Evolutionary conservation across 2,888 invertebrate genomes (phyloP), one percentile per base, ranked within the genome.

Genomic region (Amphipoea oculea): DNA sequence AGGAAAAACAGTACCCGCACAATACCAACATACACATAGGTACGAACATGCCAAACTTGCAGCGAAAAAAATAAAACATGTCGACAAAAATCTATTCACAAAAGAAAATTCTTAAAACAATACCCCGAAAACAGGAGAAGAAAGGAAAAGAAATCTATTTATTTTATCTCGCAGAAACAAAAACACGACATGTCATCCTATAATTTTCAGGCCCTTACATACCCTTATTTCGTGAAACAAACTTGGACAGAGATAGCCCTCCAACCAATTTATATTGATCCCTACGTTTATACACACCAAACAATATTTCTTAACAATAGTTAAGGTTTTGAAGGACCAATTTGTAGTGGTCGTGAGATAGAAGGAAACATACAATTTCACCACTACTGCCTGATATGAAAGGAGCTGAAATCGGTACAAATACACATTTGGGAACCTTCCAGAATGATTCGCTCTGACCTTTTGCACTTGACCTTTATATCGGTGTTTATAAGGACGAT

Each of bases 111-210:
- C 71, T 73, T 77, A 68, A 78, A 87, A 84, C 83, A 84, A 84
- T 88, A 82, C 78, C 71, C 75, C 45, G 72, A 79, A 79, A 78
- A 83, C 40, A 70, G 54, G n/a, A 76, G 67, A 65, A 72, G 65
- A 78, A 79, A 73, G 42, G 70, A 70, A 69, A 83, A 23, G 78
- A 86, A 81, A 82, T 67, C 72, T 73, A 87, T 85, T 82, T 87
- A 78, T 84, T 84, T 87, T 86, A 87, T 87, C 86, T 86, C 74
- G 69, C 73, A 84, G 74, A 83, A 84, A 85, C 84, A 84, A 87
- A 86, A 83, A 84, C 84, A 81, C 85, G 81, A 83, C 87, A 85
- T 87, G 87, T 85, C 86, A 80, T 84, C 80, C 87, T 84, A 89
- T 89, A 86, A 87, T 88, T 88, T 89, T 80, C 85, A 83, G 77